phyloP scores from a whole-genome alignment of 2,113 vertebrate species.

The Leptobrachium leishanense region DNA sequence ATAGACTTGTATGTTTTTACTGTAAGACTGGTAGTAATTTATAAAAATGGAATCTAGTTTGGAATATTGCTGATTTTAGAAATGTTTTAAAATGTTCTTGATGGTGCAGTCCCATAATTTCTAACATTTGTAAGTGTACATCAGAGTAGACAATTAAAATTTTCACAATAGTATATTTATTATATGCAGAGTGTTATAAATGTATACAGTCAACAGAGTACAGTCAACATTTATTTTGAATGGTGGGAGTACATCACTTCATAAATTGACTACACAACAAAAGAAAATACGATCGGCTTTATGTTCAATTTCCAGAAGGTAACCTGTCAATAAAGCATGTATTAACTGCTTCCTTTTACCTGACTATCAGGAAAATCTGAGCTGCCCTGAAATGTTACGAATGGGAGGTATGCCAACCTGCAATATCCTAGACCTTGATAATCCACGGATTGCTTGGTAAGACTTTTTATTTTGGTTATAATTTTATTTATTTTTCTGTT shows the following conservation, averaged over 20 bases:
- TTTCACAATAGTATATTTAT: too few species aligned
- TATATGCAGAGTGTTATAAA: too few species aligned
- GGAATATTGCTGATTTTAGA: too few species aligned
- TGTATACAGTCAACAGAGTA: too few species aligned
- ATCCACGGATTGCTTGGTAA: constrained; percentile 84
- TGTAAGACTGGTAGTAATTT: too few species aligned
- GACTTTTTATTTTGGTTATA: constrained; percentile 61
- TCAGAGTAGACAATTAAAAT: too few species aligned
- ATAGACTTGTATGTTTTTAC: too few species aligned
- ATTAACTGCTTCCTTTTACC: constrained; percentile 94
- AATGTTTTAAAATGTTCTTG: too few species aligned
- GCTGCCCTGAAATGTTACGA: constrained; percentile 83
- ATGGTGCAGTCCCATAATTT: too few species aligned
- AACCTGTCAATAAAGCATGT: constrained; percentile 71
- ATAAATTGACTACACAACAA: not conserved
- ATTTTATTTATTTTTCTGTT: not conserved
- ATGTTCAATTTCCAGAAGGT: constrained; percentile 59
- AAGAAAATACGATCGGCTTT: not conserved
- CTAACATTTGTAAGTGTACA: too few species aligned
- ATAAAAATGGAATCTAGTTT: too few species aligned
- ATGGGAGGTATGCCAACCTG: constrained; percentile 81
- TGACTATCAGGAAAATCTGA: constrained; percentile 90
- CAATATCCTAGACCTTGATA: constrained; percentile 76
- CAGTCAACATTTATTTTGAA: too few species aligned
- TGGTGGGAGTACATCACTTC: not conserved